phyloP scores from a whole-genome alignment of 1,140 invertebrate species.

The Drosophila arawakana region DNA sequence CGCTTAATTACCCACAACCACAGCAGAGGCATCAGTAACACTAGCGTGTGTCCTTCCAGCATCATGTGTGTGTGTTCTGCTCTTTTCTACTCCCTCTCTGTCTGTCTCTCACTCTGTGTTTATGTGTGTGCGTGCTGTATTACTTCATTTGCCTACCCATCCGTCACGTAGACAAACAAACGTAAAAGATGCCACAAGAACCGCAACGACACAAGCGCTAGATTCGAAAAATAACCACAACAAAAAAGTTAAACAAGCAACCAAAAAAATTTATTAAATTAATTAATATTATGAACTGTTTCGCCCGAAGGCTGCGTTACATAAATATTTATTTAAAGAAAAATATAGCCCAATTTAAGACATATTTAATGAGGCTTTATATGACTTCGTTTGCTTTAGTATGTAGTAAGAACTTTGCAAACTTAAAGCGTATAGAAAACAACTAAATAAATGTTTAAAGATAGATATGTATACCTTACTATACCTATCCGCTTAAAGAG shows the following conservation, averaged over 20 bases:
- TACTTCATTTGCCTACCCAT: constrained; percentile 62
- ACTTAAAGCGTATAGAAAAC: too few species aligned
- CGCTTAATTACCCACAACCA: constrained; percentile 66
- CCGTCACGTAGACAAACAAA: constrained; percentile 45
- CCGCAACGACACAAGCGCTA: constrained; percentile 24
- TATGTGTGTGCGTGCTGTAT: constrained; percentile 32
- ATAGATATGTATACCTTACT: too few species aligned
- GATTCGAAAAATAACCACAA: constrained; percentile 7
- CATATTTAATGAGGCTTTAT: too few species aligned
- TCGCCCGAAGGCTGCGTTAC: neutral
- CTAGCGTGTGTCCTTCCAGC: constrained; percentile 24
- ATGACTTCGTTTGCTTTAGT: too few species aligned
- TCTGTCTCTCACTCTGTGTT: neutral
- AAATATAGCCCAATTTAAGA: too few species aligned
- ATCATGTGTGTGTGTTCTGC: neutral
- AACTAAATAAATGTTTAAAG: too few species aligned
- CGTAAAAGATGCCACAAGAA: constrained; percentile 10
- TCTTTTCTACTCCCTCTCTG: neutral
- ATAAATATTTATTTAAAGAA: too few species aligned
- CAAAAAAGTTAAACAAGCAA: constrained; percentile 9
- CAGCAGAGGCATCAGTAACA: constrained; percentile 7
- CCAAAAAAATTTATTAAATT: constrained; percentile 23
- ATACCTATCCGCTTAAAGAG: too few species aligned
- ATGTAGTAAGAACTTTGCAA: too few species aligned
- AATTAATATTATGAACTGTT: constrained; percentile 7